Conservation (phyloP, 2,113 vertebrate species). For the Pica pica region DNA sequence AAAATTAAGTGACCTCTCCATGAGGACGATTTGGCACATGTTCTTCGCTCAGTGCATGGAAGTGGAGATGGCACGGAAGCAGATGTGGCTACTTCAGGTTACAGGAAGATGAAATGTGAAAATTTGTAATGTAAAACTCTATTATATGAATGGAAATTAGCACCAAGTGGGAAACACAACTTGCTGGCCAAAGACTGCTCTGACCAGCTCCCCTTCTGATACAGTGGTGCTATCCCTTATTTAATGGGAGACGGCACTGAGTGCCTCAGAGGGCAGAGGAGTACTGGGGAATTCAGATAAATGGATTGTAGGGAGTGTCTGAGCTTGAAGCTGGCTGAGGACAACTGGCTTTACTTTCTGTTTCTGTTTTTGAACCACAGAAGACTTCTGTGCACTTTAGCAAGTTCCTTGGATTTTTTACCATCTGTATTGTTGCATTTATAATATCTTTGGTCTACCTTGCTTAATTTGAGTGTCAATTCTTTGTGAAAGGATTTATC, state of each 20-base stretch:
- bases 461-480: neutral
- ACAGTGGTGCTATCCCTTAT: neutral
- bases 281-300: neutral
- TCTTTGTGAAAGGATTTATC: neutral
- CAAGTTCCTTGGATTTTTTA: neutral
- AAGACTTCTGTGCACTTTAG: neutral
- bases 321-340: neutral
- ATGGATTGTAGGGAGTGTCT: neutral
- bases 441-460: neutral
- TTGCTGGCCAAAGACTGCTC: neutral
- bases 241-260: neutral
- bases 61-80: neutral
- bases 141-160: neutral
- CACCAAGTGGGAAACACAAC: neutral
- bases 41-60: neutral
- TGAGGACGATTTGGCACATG: slow-evolving; percentile 30
- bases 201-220: neutral
- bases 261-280: neutral
- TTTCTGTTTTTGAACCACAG: neutral
- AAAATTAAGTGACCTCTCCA: slow-evolving; percentile 69
- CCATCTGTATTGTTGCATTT: neutral
- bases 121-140: neutral
- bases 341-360: neutral
- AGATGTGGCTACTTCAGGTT: neutral
- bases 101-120: neutral